phyloP scores from a whole-genome alignment of 2,113 vertebrate genomes.

The Mirounga angustirostris region DNA sequence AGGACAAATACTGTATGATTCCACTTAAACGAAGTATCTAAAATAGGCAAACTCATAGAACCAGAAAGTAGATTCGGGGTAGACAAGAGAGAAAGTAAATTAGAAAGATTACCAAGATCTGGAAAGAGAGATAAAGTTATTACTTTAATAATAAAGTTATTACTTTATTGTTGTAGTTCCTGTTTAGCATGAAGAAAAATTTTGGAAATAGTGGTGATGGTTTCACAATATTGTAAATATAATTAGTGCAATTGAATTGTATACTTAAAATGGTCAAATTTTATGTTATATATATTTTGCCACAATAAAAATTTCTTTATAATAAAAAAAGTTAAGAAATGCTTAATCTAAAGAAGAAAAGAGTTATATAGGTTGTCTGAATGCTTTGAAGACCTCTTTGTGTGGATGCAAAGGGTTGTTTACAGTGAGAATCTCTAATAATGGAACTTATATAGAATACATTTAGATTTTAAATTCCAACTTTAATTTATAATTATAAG shows the following conservation, averaged over 20 bases:
- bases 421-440: background rate
- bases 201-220: background rate
- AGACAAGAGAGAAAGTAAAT: background rate
- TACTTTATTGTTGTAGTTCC: background rate
- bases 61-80: background rate
- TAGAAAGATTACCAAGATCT: background rate
- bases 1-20: background rate
- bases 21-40: background rate
- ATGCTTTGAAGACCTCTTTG: background rate
- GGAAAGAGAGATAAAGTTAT: no score
- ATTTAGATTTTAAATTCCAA: background rate
- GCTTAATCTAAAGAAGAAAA: background rate
- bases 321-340: background rate
- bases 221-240: background rate
- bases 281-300: background rate
- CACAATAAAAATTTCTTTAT: background rate
- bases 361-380: background rate
- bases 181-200: background rate
- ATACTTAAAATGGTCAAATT: background rate
- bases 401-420: background rate
- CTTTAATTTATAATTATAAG: background rate
- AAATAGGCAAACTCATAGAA: background rate
- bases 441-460: background rate
- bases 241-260: background rate
- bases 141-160: background rate